Evolutionary conservation across 2,888 invertebrate species (phyloP).

Genomic region (Helleia helle): DNA sequence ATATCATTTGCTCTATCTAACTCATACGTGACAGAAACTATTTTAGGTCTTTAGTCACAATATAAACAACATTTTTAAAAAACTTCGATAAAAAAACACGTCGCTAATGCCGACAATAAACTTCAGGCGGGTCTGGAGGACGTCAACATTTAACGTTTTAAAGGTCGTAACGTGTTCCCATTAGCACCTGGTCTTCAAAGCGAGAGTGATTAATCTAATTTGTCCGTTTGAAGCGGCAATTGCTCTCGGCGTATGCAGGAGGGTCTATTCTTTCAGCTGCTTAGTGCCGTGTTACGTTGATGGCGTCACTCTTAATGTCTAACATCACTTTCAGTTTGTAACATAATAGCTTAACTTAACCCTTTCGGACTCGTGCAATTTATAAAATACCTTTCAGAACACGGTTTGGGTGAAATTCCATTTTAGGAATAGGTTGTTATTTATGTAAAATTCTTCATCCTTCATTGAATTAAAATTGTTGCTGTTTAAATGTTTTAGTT

Average conservation of each 20-base stretch:
- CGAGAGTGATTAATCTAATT: slow-evolving; percentile 60
- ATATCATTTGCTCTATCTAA: too few relatives aligned
- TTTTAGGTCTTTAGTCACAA: too few relatives aligned
- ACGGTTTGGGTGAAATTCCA: too few relatives aligned
- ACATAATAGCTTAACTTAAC: slow-evolving; percentile 15
- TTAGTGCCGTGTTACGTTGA: slow-evolving; percentile 26
- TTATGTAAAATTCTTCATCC: too few relatives aligned
- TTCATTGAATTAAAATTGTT: too few relatives aligned
- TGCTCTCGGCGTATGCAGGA: slow-evolving; percentile 37
- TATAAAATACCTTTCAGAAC: not conserved
- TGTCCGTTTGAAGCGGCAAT: slow-evolving; percentile 52
- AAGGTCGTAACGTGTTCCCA: slow-evolving; percentile 45
- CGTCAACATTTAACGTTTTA: slow-evolving; percentile 37
- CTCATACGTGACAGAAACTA: too few relatives aligned
- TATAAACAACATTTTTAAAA: too few relatives aligned
- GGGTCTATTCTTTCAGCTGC: slow-evolving; percentile 32
- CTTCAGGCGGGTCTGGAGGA: slow-evolving; percentile 18
- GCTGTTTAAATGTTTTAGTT: too few relatives aligned
- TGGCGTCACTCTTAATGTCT: slow-evolving; percentile 39
- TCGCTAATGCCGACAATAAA: too few relatives aligned
- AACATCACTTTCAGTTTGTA: slow-evolving; percentile 36
- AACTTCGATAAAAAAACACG: too few relatives aligned
- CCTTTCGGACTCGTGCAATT: slow-evolving; percentile 8
- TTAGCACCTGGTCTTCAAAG: slow-evolving; percentile 55
- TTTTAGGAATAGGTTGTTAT: too few relatives aligned